Evolutionary conservation across 2,888 invertebrate species (phyloP).

Genomic region (Gastrophysa polygoni): DNA sequence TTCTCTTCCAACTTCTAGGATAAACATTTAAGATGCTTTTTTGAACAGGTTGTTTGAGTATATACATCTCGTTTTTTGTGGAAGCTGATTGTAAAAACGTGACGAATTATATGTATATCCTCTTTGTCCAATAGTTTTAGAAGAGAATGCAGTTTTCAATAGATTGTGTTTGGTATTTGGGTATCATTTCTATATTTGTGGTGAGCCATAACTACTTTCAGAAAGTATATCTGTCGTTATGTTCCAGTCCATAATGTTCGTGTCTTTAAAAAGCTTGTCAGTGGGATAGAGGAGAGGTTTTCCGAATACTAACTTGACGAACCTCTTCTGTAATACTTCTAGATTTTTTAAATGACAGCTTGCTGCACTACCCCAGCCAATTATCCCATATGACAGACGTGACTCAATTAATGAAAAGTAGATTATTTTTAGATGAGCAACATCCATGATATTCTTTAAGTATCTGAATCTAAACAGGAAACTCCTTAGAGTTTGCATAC

Average conservation of each 20-base stretch:
- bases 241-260: conserved; percentile 2
- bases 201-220: background rate
- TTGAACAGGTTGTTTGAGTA: background rate
- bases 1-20: background rate
- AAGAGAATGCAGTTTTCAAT: background rate
- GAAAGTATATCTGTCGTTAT: conserved; percentile 1
- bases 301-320: background rate
- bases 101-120: background rate
- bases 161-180: background rate
- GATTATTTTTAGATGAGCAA: too few species aligned
- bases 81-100: background rate
- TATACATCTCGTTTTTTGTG: background rate
- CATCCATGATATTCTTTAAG: background rate
- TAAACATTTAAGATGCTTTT: background rate
- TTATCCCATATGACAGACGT: conserved; percentile 7
- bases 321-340: background rate
- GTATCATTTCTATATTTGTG: background rate
- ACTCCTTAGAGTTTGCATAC: background rate
- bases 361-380: background rate
- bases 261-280: background rate
- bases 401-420: too few species aligned
- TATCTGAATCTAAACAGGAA: background rate
- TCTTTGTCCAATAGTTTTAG: background rate
- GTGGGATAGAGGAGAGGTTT: background rate
- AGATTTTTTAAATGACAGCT: background rate